Evolutionary conservation across 2,888 invertebrate genomes (phyloP).

Genomic region (Hypselothyrea guttata): DNA sequence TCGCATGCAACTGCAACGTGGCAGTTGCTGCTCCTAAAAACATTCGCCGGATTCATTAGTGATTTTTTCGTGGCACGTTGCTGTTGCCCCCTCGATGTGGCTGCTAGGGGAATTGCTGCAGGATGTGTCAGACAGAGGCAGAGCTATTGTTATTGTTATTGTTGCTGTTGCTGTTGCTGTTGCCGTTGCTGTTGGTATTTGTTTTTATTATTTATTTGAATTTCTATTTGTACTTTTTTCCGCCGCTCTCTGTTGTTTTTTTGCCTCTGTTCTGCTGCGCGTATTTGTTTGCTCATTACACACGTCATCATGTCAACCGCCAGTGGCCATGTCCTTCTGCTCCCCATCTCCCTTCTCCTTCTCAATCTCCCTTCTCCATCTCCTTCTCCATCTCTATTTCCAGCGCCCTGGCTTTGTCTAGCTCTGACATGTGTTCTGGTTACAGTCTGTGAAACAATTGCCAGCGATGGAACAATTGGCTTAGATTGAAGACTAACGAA

Average conservation of each 20-base stretch:
- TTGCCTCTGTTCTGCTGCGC: constrained; percentile 17
- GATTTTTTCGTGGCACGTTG: constrained; percentile 55
- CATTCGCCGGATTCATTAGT: constrained; percentile 67
- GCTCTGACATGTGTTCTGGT: constrained; percentile 30
- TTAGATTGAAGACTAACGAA: constrained; percentile 59
- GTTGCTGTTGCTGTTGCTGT: no score
- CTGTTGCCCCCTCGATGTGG: constrained; percentile 24
- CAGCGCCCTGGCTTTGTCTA: no score
- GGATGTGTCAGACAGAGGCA: constrained; percentile 50
- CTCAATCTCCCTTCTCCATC: no score
- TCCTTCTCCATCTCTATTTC: no score
- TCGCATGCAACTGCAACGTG: constrained; percentile 61
- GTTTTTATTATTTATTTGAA: constrained; percentile 69
- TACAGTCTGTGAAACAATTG: constrained; percentile 47
- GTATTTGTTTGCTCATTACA: constrained; percentile 76
- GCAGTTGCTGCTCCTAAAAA: constrained; percentile 59
- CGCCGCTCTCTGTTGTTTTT: not conserved
- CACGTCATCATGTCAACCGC: constrained; percentile 74
- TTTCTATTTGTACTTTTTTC: constrained; percentile 28
- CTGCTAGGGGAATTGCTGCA: constrained; percentile 49
- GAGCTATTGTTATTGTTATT: constrained; percentile 46
- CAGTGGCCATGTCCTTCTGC: constrained; percentile 56
- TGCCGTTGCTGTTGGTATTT: no score
- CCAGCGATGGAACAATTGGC: constrained; percentile 52
- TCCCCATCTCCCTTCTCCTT: no score